Evolutionary conservation across 2,797 vertebrate genomes (phyloP).

Genomic region (Diplodus puntazzo): DNA sequence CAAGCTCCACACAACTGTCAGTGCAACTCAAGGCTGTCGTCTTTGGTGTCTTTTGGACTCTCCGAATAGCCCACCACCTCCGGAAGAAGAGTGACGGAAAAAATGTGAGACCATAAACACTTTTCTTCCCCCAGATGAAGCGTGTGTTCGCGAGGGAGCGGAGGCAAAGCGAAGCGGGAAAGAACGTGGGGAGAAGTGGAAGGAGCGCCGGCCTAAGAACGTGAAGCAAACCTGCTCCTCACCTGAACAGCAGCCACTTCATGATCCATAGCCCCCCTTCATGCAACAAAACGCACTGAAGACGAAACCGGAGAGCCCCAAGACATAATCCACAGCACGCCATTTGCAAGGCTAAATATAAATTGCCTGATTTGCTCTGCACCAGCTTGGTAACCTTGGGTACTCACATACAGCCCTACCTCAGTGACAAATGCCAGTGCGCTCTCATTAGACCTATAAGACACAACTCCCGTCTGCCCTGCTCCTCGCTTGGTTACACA

Average conservation of each 20-base stretch:
- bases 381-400: constrained; percentile 80
- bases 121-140: constrained; percentile 4
- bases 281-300: constrained; percentile 78
- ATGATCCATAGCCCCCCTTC: constrained; percentile 62
- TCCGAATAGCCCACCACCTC: constrained; percentile 60
- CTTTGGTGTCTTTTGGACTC: constrained; percentile 58
- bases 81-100: constrained; percentile 48
- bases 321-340: constrained; percentile 85
- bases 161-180: background rate
- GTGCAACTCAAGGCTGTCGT: constrained; percentile 54
- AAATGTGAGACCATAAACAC: constrained; percentile 53
- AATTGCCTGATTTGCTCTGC: constrained; percentile 81
- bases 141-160: background rate
- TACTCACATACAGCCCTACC: constrained; percentile 65
- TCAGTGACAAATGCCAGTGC: constrained; percentile 72
- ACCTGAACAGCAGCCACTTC: constrained; percentile 74
- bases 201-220: constrained; percentile 42
- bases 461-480: constrained; percentile 57
- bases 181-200: constrained; percentile 27
- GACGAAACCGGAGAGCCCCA: constrained; percentile 86
- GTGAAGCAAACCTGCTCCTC: constrained; percentile 68
- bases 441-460: constrained; percentile 70
- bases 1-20: constrained; percentile 41
- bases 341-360: constrained; percentile 89
- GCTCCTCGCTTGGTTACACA: constrained; percentile 47